Base-by-base conservation (phyloP, 1,140 invertebrate genomes). In the Trichonephila clavata region DNA sequence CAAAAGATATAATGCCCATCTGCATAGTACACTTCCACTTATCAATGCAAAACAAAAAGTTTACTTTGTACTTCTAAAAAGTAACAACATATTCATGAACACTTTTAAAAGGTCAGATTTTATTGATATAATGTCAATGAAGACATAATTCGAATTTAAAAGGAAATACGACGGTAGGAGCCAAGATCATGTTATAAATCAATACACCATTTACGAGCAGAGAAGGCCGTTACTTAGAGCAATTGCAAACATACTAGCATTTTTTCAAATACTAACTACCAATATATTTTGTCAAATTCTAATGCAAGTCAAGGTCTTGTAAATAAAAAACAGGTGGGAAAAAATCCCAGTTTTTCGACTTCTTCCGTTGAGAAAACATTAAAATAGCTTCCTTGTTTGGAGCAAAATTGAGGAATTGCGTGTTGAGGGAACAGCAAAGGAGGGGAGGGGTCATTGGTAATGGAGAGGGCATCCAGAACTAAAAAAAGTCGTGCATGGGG, bases 401-500 rank as follows among this genome's bases (percentile, higher is more conserved):
- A 2, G 83, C 83, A 50, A 84, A 84, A 84, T 84, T 84, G 83
- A 84, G 59, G 50, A 59, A 84, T 84, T 84, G 81, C 81, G 81
- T 84, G 81, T 59, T 84, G 10, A 84, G 43, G 81, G 27, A 18
- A 84, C n/a, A 43, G 20, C 13, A 43, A 24, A 2, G 43, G 81
- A 24, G 13, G 32, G 71, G 77, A 27, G 80, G 32, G n/a, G 4
- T 60, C 83, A 84, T 27, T 18, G 10, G 68, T 77, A 77, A 77
- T 32, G n/a, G 13, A 84, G 83, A 60, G 83, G 83, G 39, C 57
- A 84, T 24, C 16, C 6, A 84, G 32, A 32, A 77, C 14, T n/a
- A n/a, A 77, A 77, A 77, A 27, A 32, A 71, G 32, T 39, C 71
- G 71, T 39, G 24, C 27, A 32, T 16, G 27, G 27, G 27, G 71